Evolutionary conservation across 2,113 vertebrate species (phyloP).

Genomic region (Phocoena phocoena): DNA sequence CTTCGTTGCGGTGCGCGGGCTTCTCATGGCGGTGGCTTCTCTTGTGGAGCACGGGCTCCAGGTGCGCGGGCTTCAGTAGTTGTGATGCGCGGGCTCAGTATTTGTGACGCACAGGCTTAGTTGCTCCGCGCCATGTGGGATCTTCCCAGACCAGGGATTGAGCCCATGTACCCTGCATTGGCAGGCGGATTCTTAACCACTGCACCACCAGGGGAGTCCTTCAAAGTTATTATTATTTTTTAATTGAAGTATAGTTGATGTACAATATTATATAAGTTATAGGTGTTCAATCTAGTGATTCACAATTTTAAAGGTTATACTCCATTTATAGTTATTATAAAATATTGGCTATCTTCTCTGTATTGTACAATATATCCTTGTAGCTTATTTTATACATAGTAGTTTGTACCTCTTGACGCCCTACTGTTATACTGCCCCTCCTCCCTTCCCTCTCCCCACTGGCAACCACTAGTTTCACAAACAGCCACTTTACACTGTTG

Average conservation of each 20-base stretch:
- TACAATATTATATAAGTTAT: not conserved
- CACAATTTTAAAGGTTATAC: not conserved
- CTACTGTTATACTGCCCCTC: not conserved
- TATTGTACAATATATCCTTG: not conserved
- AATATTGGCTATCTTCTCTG: not conserved
- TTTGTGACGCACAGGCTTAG: too few relatives aligned
- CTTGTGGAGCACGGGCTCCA: too few relatives aligned
- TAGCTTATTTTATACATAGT: not conserved
- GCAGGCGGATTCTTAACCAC: too few relatives aligned
- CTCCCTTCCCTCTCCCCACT: not conserved
- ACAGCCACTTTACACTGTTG: not conserved
- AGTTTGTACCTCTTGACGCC: not conserved
- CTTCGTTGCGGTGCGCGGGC: accelerated
- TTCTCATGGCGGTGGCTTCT: too few relatives aligned
- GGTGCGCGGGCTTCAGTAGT: too few relatives aligned
- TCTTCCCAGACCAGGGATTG: too few relatives aligned
- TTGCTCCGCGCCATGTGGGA: too few relatives aligned
- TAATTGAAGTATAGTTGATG: not conserved
- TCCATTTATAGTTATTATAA: not conserved
- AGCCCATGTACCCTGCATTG: too few relatives aligned
- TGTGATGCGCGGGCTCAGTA: too few relatives aligned
- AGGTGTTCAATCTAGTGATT: not conserved
- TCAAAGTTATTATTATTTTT: too few relatives aligned
- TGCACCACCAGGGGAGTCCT: too few relatives aligned
- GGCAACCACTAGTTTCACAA: not conserved